Evolutionary conservation across 2,113 vertebrate species (phyloP).

Genomic region (Eurystomus gularis): DNA sequence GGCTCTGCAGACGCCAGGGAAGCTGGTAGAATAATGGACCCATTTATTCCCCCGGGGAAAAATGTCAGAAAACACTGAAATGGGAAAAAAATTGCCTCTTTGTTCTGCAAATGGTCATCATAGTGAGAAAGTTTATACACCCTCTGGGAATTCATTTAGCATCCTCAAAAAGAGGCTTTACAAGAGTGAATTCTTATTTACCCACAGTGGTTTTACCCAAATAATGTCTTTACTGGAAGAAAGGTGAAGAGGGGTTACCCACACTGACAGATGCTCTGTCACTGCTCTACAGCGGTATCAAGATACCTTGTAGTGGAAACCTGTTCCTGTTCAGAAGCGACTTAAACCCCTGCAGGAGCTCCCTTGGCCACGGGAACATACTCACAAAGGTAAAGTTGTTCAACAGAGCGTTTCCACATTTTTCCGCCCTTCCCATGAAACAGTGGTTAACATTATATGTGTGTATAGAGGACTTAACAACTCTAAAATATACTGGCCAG

Average conservation of each 20-base stretch:
- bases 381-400: neutral
- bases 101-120: constrained; percentile 35
- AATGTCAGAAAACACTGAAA: constrained; percentile 29
- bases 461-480: neutral
- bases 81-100: constrained; percentile 41
- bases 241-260: neutral
- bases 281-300: neutral
- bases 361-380: neutral
- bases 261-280: neutral
- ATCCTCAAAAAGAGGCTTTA: constrained; percentile 28
- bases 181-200: constrained; percentile 23
- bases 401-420: neutral
- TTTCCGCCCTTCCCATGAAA: neutral
- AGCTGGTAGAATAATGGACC: constrained; percentile 6
- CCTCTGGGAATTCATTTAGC: constrained; percentile 48
- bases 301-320: neutral
- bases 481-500: neutral
- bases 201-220: neutral
- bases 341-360: neutral
- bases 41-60: constrained; percentile 26
- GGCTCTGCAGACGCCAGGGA: neutral
- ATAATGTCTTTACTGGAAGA: neutral
- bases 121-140: constrained; percentile 50
- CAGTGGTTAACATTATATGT: neutral
- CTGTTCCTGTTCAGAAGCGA: neutral